phyloP scores from a whole-genome alignment of 2,888 invertebrate species.

The Spialia ferax region DNA sequence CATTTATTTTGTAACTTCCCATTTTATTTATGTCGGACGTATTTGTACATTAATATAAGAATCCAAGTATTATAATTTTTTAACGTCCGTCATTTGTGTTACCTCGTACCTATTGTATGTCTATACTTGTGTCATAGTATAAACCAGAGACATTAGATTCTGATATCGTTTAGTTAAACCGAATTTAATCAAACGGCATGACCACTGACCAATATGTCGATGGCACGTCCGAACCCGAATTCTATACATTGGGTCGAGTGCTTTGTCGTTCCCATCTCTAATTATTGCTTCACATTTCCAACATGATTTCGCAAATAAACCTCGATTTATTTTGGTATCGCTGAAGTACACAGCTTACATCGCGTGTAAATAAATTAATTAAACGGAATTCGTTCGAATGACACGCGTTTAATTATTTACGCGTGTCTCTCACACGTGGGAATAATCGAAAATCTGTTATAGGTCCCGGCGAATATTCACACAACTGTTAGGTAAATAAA shows the following conservation, averaged over 20 bases:
- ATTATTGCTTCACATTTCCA: slow-evolving; percentile 22
- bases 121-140: too few relatives aligned
- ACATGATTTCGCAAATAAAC: slow-evolving; percentile 14
- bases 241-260: not conserved
- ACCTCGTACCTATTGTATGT: too few relatives aligned
- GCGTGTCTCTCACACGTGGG: slow-evolving; percentile 11
- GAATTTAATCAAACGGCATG: too few relatives aligned
- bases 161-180: too few relatives aligned
- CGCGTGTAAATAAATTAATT: slow-evolving; percentile 19
- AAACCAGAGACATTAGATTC: too few relatives aligned
- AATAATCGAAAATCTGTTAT: slow-evolving; percentile 11
- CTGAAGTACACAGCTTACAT: slow-evolving; percentile 9
- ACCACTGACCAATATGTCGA: not conserved
- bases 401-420: slow-evolving; percentile 28
- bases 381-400: slow-evolving; percentile 17
- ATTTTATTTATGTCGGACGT: too few relatives aligned
- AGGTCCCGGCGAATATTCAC: not conserved
- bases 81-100: too few relatives aligned
- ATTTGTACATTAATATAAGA: too few relatives aligned
- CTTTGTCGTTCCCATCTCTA: slow-evolving; percentile 9
- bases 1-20: too few relatives aligned
- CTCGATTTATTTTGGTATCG: slow-evolving; percentile 25
- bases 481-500: too few relatives aligned
- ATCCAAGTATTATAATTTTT: too few relatives aligned
- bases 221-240: not conserved